phyloP scores from a whole-genome alignment of 2,797 vertebrate genomes.

The Scolopax bukidnonensis region DNA sequence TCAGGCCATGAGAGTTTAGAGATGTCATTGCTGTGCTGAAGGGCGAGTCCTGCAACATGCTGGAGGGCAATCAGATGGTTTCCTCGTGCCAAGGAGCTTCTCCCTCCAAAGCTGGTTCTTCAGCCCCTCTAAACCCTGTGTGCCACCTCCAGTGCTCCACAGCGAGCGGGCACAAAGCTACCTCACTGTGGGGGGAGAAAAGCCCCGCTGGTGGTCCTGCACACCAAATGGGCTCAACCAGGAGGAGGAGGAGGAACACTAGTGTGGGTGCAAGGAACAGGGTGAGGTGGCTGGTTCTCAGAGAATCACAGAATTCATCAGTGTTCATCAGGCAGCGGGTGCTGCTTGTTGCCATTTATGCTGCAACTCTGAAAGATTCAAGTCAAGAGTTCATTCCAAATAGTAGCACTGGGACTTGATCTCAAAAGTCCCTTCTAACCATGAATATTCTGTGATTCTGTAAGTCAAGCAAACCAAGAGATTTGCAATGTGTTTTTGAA shows the following conservation, averaged over 20 bases:
- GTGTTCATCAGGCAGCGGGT: not conserved
- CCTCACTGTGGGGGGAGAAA: not conserved
- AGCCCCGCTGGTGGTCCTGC: not conserved
- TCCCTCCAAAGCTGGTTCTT: not conserved
- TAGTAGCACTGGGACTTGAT: not conserved
- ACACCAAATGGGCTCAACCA: not conserved
- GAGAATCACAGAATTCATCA: too few relatives aligned
- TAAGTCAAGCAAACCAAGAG: not conserved
- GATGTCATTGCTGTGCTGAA: not conserved
- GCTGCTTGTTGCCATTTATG: not conserved
- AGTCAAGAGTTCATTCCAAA: not conserved
- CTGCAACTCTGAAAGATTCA: not conserved
- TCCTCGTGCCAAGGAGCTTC: not conserved
- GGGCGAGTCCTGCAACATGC: not conserved
- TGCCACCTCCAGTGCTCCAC: not conserved
- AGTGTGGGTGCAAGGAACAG: not conserved
- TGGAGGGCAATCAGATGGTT: not conserved
- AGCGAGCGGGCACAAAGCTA: not conserved
- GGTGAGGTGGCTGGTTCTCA: not conserved
- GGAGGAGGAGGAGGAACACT: not conserved
- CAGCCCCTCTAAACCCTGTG: not conserved
- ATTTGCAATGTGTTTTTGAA: not conserved
- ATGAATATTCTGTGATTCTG: too few relatives aligned
- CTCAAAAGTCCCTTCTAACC: too few relatives aligned
- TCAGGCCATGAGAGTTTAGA: fast-evolving